These are phyloP conservation scores for Austrolebias charrua DNA, from an alignment of 2,797 vertebrate species.

Conservation along the genomic window DNA sequence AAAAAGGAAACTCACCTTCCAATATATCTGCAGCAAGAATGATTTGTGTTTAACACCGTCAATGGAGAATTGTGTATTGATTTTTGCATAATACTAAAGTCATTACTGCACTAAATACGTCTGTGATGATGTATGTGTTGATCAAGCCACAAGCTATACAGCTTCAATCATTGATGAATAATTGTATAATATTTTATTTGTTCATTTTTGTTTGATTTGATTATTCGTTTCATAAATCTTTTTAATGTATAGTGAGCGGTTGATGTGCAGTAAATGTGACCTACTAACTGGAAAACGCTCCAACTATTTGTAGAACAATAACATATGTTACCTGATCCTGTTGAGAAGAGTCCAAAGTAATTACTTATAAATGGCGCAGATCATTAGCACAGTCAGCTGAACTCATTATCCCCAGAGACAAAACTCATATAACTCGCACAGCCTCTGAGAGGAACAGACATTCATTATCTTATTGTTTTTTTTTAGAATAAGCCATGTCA, in stretches of 20 bases:
- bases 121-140: neutral
- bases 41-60: neutral
- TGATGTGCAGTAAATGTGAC: slow-evolving; percentile 12
- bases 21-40: neutral
- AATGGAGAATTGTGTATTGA: neutral
- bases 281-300: slow-evolving; percentile 17
- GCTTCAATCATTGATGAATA: no score
- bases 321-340: slow-evolving; percentile 37
- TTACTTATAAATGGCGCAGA: slow-evolving; percentile 44
- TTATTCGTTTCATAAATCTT: neutral
- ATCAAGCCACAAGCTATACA: neutral
- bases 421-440: slow-evolving; percentile 39
- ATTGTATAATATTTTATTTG: neutral
- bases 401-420: slow-evolving; percentile 47
- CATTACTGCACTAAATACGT: neutral
- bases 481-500: slow-evolving; percentile 23
- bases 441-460: slow-evolving; percentile 17
- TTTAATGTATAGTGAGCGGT: neutral
- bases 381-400: slow-evolving; percentile 48
- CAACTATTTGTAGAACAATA: slow-evolving; percentile 43
- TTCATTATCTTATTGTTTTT: slow-evolving; percentile 22
- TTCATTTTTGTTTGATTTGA: neutral
- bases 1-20: neutral
- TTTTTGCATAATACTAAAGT: neutral
- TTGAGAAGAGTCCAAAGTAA: slow-evolving; percentile 38